phyloP scores from a whole-genome alignment of 1,140 invertebrate species.

The Bicyclus anynana region DNA sequence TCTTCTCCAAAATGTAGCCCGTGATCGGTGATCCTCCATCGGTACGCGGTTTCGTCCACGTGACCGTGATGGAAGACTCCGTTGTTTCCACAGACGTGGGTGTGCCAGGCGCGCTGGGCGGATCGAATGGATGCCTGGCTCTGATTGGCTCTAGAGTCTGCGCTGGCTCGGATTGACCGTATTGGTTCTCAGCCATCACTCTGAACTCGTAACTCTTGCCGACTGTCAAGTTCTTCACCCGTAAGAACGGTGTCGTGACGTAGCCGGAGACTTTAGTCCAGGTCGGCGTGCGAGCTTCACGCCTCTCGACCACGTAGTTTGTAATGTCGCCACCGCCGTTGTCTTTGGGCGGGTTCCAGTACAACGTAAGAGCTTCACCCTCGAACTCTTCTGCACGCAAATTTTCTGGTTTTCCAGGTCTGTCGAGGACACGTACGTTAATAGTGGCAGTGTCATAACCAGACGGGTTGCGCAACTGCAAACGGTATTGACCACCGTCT shows the following conservation, averaged over 20 bases:
- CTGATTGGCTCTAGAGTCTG: slow-evolving; percentile 91
- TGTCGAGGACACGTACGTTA: slow-evolving; percentile 95
- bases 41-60: slow-evolving; percentile 94
- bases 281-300: slow-evolving; percentile 86
- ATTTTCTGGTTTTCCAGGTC: slow-evolving; percentile 92
- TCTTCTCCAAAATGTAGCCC: slow-evolving; percentile 96
- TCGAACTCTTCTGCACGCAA: slow-evolving; percentile 95
- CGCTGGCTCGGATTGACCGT: slow-evolving; percentile 95
- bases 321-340: slow-evolving; percentile 97
- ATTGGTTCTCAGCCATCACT: slow-evolving; percentile 98
- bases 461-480: slow-evolving; percentile 95
- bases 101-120: slow-evolving; percentile 92
- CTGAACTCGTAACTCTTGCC: slow-evolving; percentile 97
- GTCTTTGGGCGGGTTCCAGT: slow-evolving; percentile 97
- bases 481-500: slow-evolving; percentile 94
- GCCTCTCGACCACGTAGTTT: slow-evolving; percentile 98
- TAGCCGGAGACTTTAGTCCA: slow-evolving; percentile 97
- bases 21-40: slow-evolving; percentile 95
- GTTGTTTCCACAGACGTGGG: slow-evolving; percentile 92
- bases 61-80: slow-evolving; percentile 95
- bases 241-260: slow-evolving; percentile 90
- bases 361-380: slow-evolving; percentile 95
- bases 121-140: slow-evolving; percentile 97
- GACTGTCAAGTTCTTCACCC: slow-evolving; percentile 93
- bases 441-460: slow-evolving; percentile 96